Evolutionary conservation across 1,140 invertebrate genomes (phyloP).

Genomic region (Cydia splendana): DNA sequence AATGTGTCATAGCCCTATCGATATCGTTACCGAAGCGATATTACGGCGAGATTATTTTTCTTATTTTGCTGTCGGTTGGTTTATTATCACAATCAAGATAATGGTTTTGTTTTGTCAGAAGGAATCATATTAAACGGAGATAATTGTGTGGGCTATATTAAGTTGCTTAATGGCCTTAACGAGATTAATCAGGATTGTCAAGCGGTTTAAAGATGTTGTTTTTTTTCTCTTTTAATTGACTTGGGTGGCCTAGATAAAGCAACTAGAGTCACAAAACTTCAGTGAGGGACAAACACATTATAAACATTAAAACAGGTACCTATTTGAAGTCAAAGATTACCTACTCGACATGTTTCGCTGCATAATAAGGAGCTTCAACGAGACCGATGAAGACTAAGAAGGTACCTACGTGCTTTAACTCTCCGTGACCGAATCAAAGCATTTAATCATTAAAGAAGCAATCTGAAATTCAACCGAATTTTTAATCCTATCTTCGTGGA

Average conservation of each 20-base stretch:
- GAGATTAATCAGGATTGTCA: background rate
- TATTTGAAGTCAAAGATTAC: too few relatives aligned
- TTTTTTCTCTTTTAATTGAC: background rate
- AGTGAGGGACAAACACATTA: too few relatives aligned
- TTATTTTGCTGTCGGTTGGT: slow-evolving; percentile 15
- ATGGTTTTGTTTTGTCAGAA: slow-evolving; percentile 27
- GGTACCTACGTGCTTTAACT: too few relatives aligned
- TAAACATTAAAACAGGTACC: too few relatives aligned
- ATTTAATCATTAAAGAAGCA: background rate
- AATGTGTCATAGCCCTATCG: slow-evolving; percentile 2
- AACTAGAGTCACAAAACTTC: too few relatives aligned
- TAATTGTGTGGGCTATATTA: background rate
- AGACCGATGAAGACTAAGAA: too few relatives aligned
- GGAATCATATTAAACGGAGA: slow-evolving; percentile 25
- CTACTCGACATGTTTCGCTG: too few relatives aligned
- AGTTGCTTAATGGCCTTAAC: background rate
- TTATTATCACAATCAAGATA: slow-evolving; percentile 28
- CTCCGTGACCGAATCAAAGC: too few relatives aligned
- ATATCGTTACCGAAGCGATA: slow-evolving; percentile 12
- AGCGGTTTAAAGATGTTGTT: background rate
- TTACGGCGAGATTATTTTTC: slow-evolving; percentile 25
- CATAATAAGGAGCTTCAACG: too few relatives aligned
- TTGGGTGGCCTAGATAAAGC: too few relatives aligned
- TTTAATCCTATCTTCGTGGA: background rate
- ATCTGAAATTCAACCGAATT: background rate